Conservation (phyloP, 2,113 vertebrate genomes). For the Tringa solitaria region DNA sequence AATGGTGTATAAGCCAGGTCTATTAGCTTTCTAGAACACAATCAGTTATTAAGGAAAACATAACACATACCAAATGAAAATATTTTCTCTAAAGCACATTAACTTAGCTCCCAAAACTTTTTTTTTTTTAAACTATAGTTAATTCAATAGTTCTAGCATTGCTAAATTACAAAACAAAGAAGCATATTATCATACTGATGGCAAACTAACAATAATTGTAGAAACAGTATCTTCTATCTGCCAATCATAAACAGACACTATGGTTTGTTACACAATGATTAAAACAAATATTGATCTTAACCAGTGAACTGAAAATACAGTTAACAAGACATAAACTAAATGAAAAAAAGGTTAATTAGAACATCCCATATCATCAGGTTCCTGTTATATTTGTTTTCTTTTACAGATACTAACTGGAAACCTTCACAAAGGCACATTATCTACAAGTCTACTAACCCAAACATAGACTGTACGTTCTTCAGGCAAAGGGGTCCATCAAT, state of each 20-base stretch:
- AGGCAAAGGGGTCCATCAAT: constrained; percentile 93
- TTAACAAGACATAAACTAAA: neutral
- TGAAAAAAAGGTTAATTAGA: neutral
- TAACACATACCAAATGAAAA: neutral
- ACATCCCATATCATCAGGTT: neutral
- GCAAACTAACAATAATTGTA: neutral
- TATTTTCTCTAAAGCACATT: neutral
- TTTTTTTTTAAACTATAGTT: neutral
- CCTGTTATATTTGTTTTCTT: neutral
- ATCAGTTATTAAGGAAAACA: constrained; percentile 22
- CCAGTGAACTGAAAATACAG: neutral
- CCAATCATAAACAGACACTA: neutral
- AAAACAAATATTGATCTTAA: neutral
- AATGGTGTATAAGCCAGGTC: constrained; percentile 95
- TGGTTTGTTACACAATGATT: neutral
- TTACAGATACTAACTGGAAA: neutral
- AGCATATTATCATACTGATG: neutral
- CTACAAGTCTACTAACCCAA: constrained; percentile 80
- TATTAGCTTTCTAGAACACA: constrained; percentile 87
- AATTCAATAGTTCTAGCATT: neutral
- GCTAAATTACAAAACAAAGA: neutral
- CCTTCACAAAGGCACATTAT: neutral
- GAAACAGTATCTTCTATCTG: neutral
- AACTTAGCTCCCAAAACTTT: neutral
- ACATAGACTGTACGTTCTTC: constrained; percentile 98